phyloP scores from a whole-genome alignment of 2,797 vertebrate genomes.

The Spinus olivaceus region DNA sequence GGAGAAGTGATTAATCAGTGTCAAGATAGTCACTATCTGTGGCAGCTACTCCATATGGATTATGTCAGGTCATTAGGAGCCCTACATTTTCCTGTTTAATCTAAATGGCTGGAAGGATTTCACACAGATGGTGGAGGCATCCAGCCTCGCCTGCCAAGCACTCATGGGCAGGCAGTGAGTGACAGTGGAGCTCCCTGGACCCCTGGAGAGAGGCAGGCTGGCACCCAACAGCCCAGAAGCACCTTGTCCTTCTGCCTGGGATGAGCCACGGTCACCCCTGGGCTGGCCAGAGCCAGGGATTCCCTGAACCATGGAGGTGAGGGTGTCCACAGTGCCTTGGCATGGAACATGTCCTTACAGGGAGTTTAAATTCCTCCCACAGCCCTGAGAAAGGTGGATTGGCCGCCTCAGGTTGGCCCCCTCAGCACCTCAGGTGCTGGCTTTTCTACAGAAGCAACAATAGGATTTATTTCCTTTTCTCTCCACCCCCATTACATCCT shows the following conservation, averaged over 20 bases:
- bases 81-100: conserved; percentile 36
- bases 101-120: conserved; percentile 27
- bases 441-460: not conserved
- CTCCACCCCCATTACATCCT: not conserved
- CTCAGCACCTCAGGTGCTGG: not conserved
- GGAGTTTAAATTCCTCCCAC: not conserved
- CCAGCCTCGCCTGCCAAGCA: not conserved
- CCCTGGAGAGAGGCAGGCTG: not conserved
- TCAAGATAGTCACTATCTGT: conserved; percentile 49
- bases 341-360: not conserved
- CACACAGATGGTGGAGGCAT: conserved; percentile 29
- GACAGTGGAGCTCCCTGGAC: not conserved
- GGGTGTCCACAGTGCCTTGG: not conserved
- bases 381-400: not conserved
- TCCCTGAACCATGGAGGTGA: fast-evolving
- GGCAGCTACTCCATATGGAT: conserved; percentile 57
- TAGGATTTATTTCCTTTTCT: not conserved
- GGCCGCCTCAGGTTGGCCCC: not conserved
- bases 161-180: not conserved
- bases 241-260: not conserved
- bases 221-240: not conserved
- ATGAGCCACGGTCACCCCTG: not conserved
- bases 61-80: conserved; percentile 41
- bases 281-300: not conserved
- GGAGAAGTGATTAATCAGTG: conserved; percentile 61